Evolutionary conservation across 2,888 invertebrate species (phyloP), one percentile per base, ranked within the genome.

Genomic region (Autographa gamma): DNA sequence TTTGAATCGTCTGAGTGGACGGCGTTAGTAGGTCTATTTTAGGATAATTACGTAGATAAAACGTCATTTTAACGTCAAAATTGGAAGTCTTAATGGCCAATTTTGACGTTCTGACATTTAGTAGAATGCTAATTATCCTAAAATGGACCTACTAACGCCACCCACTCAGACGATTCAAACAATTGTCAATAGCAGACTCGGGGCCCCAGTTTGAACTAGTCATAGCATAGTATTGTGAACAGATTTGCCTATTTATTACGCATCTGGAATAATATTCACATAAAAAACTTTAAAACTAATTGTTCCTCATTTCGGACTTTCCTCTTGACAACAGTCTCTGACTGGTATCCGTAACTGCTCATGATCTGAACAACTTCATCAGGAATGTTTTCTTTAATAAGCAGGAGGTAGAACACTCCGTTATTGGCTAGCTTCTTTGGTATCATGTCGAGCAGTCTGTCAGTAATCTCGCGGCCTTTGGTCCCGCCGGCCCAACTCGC

Each of bases 341-440:
- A 97, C 66, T 90, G 88, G 88, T 97, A 97, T 52, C 97, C 96
- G 64, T 96, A 87, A 32, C 87, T 81, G 63, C 88, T 80, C 94
- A 98, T 96, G 60, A 96, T 93, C 60, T 94, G 84, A 68, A 96
- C 94, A 65, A 99, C 97, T 88, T 97, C 97, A 54, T 96, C 90
- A 52, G 98, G 97, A 90, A 98, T 97, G 96, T 99, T 99, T 90
- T 99, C 98, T 93, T 98, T 97, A 75, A 99, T 97, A 34, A 98
- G 96, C 63, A 99, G 96, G 80, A 99, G 95, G 92, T 99, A 99
- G 92, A 99, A 98, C 3, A 97, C 95, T 18, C 99, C 99, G 63
- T 93, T 88, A 0, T 94, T 86, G n/a, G 98, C 97, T 72, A 99
- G 94, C 74, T 98, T 96, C 79, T 96, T 90, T 80, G 97, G 96